Base-by-base conservation (phyloP, 1,140 invertebrate genomes). In the Zaprionus africanus region DNA sequence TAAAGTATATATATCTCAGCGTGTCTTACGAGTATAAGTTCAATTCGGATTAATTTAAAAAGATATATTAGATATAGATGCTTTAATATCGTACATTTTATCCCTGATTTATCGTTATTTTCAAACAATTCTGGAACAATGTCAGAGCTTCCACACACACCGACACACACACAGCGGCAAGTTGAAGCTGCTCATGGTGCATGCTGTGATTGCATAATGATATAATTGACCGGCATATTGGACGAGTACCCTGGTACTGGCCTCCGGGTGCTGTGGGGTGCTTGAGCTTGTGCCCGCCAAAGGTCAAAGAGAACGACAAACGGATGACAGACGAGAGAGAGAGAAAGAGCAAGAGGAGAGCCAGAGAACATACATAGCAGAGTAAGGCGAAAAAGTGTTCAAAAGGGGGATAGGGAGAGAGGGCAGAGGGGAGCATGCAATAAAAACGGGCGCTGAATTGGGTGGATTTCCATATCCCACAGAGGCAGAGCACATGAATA, bases 191-290 rank as follows among this genome's bases (percentile, higher is more conserved):
- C 19, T 36, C 43, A 59, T 38, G 65, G 69, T 74, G 61, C 72
- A 81, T 63, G 36, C 53, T 72, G 54, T 84, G 84, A 88, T 88
- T 88, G 81, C 84, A 90, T 88, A 88, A 88, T 88, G 68, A 79
- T 75, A 73, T 88, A 88, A 88, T 88, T 88, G 84, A 88, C 81
- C 85, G 82, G 85, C 75, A 82, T 86, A 75, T 58, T 76, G 73
- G 43, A 77, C 68, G 60, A 86, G 79, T 79, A 67, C 56, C 38
- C 54, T 46, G 26, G 56, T n/a, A 24, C 24, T 51, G 28, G 49
- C 28, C 26, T 56, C 62, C 17, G 41, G 41, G 41, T 46, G 19
- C 41, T 68, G 53, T 36, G 11, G 31, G 34, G 19, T 61, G 38
- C 65, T 28, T 65, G 31, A 49, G 59, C 41, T 46, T 73, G 38